Evolutionary conservation across 2,888 invertebrate genomes (phyloP).

Genomic region (Lasioglossum marginatum): DNA sequence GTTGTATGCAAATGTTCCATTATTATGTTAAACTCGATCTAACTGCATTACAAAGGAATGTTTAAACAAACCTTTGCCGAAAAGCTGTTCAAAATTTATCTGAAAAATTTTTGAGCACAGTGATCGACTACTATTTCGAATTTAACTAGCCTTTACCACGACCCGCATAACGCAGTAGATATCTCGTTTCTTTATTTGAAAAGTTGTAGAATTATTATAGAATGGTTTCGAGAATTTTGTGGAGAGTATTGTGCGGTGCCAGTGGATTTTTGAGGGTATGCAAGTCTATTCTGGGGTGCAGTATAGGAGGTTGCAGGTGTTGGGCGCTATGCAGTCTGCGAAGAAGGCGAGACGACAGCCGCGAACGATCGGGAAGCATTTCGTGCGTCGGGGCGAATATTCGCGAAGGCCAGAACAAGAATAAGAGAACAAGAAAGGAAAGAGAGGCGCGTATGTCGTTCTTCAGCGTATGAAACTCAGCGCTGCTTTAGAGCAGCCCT

Average conservation of each 20-base stretch:
- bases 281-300: neutral
- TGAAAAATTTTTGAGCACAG: no score
- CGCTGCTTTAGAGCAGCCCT: conserved; percentile 40
- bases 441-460: conserved; percentile 24
- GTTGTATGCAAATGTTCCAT: no score
- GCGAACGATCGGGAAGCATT: conserved; percentile 7
- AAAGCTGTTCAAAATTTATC: no score
- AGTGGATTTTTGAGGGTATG: neutral
- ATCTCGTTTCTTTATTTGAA: no score
- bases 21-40: no score
- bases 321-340: conserved; percentile 5
- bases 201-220: neutral
- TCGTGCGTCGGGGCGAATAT: conserved; percentile 21
- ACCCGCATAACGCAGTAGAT: no score
- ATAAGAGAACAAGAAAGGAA: conserved; percentile 27
- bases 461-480: conserved; percentile 16
- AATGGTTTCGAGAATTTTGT: neutral
- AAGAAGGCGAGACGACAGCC: neutral
- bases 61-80: no score
- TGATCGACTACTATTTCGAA: no score
- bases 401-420: conserved; percentile 35
- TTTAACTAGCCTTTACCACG: no score
- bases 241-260: neutral
- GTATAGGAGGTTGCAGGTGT: neutral
- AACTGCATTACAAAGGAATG: no score